Evolutionary conservation across 1,140 invertebrate species (phyloP).

Genomic region (Tetragonula clypearis): DNA sequence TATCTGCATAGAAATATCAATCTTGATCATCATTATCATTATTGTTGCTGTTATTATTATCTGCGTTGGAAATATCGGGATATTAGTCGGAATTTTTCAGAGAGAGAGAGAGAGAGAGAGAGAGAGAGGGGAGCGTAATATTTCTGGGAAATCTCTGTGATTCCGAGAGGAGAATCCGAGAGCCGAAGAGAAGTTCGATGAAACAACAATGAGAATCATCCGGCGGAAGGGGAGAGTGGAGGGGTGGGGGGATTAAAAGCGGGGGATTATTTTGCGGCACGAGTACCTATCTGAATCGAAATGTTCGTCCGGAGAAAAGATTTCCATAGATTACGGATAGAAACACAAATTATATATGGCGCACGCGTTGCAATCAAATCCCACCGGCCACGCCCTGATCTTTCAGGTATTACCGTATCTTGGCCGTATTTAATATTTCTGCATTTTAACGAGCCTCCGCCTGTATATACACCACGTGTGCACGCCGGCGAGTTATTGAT

Average conservation of each 20-base stretch:
- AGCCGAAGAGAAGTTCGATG: conserved; percentile 61
- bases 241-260: conserved; percentile 55
- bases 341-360: conserved; percentile 45
- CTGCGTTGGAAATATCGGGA: neutral
- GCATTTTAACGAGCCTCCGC: neutral
- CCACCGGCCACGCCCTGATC: neutral
- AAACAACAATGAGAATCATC: conserved; percentile 67
- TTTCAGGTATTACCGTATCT: neutral
- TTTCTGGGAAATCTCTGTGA: conserved; percentile 60
- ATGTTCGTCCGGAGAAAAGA: conserved; percentile 49
- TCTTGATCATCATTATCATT: neutral
- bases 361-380: conserved; percentile 36
- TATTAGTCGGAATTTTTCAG: conserved; percentile 42
- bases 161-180: conserved; percentile 51
- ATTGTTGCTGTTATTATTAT: neutral
- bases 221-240: neutral
- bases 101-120: neutral
- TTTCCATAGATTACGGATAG: conserved; percentile 18
- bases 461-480: neutral
- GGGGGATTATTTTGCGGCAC: conserved; percentile 59
- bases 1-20: conserved; percentile 23
- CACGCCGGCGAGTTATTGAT: neutral
- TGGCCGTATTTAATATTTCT: neutral
- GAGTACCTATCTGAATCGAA: conserved; percentile 54
- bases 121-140: conserved; percentile 45